phyloP scores from a whole-genome alignment of 2,797 vertebrate species.

The Rhadinocentrus ornatus region DNA sequence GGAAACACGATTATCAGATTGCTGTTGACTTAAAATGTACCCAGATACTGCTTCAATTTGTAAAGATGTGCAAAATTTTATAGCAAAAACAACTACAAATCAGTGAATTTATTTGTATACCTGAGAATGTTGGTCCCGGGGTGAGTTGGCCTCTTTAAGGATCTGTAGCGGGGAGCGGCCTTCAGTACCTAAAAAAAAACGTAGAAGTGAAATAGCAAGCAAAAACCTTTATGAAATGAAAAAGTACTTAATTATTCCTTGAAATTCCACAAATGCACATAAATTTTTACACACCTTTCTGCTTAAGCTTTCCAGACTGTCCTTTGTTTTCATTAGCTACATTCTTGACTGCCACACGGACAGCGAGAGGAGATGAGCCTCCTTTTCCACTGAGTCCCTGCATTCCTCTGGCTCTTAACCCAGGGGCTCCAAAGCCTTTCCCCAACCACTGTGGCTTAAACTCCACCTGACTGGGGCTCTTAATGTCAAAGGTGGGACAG shows the following conservation, averaged over 20 bases:
- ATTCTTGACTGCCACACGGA: slow-evolving; percentile 64
- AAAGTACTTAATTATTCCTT: neutral
- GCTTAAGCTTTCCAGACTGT: slow-evolving; percentile 72
- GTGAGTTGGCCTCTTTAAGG: slow-evolving; percentile 87
- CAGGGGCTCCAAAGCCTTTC: slow-evolving; percentile 79
- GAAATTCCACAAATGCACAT: neutral
- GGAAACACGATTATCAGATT: neutral
- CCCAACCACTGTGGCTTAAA: slow-evolving; percentile 87
- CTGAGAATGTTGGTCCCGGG: slow-evolving; percentile 72
- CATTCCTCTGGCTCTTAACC: slow-evolving; percentile 68
- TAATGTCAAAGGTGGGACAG: slow-evolving; percentile 76
- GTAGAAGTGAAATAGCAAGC: too few species aligned
- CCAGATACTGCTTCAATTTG: neutral
- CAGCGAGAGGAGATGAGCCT: slow-evolving; percentile 73
- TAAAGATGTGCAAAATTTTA: neutral
- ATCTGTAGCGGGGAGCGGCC: slow-evolving; percentile 91
- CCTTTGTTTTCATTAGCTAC: slow-evolving; percentile 77
- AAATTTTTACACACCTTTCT: slow-evolving; percentile 71
- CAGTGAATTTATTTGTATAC: slow-evolving; percentile 45
- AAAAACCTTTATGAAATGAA: neutral
- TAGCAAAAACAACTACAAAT: slow-evolving; percentile 4
- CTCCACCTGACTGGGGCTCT: slow-evolving; percentile 84
- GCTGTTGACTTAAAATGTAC: neutral
- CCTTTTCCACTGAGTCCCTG: slow-evolving; percentile 64
- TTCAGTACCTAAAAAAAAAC: slow-evolving; percentile 69